These are phyloP conservation scores for Drosophila bunnanda DNA, from an alignment of 2,888 invertebrate genomes.

Conservation along the genomic window DNA sequence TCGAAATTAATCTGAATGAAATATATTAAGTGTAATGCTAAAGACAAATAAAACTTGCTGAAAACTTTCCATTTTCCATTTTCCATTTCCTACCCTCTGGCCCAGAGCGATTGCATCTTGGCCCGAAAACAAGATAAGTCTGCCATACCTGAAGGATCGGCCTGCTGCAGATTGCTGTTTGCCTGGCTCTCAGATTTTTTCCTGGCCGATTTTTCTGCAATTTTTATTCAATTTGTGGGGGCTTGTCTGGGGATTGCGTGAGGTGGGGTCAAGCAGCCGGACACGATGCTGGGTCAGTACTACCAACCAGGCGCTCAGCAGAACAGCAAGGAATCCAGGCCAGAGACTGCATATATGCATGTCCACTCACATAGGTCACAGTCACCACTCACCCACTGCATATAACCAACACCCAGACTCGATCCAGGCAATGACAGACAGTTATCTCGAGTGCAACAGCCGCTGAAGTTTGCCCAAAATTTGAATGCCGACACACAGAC, in stretches of 20 bases:
- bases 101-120: constrained; percentile 29
- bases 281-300: background rate
- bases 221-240: constrained; percentile 22
- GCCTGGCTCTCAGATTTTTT: constrained; percentile 39
- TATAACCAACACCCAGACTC: background rate
- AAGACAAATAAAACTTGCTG: constrained; percentile 48
- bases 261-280: background rate
- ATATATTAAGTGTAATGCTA: constrained; percentile 46
- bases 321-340: background rate
- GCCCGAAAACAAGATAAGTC: constrained; percentile 9
- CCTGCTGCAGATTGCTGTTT: constrained; percentile 25
- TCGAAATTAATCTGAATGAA: constrained; percentile 48
- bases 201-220: background rate
- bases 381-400: background rate
- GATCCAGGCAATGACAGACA: constrained; percentile 25
- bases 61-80: constrained; percentile 17
- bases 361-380: background rate
- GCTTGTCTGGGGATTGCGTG: background rate
- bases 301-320: constrained; percentile 17
- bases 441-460: constrained; percentile 48
- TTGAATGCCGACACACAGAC: constrained; percentile 9
- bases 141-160: constrained; percentile 5
- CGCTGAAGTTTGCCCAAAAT: constrained; percentile 32
- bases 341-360: background rate
- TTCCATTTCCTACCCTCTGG: background rate